A percentile compares a stretch with the other conserved stretches of the same genome.
Evolutionary conservation across 2,113 vertebrate genomes (phyloP).

Genomic region (Ellobius talpinus): DNA sequence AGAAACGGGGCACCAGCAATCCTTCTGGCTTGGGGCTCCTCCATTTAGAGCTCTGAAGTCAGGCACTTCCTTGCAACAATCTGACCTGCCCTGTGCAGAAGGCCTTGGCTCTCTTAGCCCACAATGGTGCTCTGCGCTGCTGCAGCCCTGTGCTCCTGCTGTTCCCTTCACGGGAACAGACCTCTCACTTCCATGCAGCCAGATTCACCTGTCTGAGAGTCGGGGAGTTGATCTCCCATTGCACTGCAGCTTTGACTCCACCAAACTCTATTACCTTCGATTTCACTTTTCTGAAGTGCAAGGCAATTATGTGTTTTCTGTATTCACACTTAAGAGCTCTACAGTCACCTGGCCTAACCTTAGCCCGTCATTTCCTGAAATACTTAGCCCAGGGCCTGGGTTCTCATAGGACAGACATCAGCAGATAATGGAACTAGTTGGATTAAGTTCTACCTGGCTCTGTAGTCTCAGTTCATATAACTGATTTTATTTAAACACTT

Average conservation of each 20-base stretch:
- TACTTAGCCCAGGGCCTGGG: background rate
- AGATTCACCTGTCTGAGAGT: background rate
- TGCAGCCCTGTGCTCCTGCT: background rate
- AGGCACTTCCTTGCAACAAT: background rate
- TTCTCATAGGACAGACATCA: no score
- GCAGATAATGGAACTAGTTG: slow-evolving; percentile 3
- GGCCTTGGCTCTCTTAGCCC: background rate
- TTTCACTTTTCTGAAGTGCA: background rate
- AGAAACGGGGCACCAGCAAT: background rate
- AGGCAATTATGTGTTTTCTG: background rate
- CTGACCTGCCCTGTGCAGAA: background rate
- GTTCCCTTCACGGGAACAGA: background rate
- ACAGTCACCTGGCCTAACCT: background rate
- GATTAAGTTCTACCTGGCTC: slow-evolving; percentile 6
- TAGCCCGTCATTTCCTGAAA: background rate
- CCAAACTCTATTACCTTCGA: background rate
- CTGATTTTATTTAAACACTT: background rate
- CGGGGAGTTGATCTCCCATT: background rate
- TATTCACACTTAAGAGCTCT: background rate
- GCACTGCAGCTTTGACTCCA: background rate
- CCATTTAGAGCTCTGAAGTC: background rate
- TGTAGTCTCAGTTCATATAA: background rate
- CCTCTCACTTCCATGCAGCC: background rate
- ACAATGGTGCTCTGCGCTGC: background rate
- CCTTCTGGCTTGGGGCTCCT: background rate